phyloP scores from a whole-genome alignment of 2,113 vertebrate species.

The Datnioides undecimradiatus region DNA sequence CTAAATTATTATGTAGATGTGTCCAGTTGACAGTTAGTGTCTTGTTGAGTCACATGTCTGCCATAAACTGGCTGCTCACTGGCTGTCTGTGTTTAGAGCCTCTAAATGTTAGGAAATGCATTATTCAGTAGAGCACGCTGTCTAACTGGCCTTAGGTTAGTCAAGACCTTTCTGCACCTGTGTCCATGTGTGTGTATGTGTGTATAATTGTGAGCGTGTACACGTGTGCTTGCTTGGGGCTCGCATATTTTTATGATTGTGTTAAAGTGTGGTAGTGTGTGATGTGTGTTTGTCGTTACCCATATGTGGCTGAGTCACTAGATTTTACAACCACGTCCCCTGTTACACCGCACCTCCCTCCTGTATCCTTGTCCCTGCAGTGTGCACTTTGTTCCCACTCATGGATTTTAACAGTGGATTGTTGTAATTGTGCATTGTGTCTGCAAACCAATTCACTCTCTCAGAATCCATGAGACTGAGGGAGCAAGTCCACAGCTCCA shows the following conservation, averaged over 20 bases:
- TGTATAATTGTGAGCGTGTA: no score
- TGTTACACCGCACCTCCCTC: slow-evolving; percentile 50
- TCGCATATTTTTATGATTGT: slow-evolving; percentile 50
- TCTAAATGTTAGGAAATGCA: slow-evolving; percentile 75
- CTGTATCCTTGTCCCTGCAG: slow-evolving; percentile 59
- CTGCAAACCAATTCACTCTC: slow-evolving; percentile 25
- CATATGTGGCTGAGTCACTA: slow-evolving; percentile 55
- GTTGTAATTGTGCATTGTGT: slow-evolving; percentile 17
- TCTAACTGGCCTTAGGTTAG: slow-evolving; percentile 71
- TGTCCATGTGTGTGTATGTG: slow-evolving; percentile 24
- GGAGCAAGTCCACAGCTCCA: slow-evolving; percentile 57
- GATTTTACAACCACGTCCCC: slow-evolving; percentile 45
- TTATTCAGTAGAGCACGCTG: slow-evolving; percentile 73
- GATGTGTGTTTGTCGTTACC: slow-evolving; percentile 44
- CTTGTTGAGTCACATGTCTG: slow-evolving; percentile 46
- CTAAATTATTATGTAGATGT: slow-evolving; percentile 40
- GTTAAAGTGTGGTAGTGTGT: slow-evolving; percentile 52
- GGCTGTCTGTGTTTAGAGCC: slow-evolving; percentile 55
- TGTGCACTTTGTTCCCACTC: slow-evolving; percentile 71
- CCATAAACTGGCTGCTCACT: slow-evolving; percentile 52
- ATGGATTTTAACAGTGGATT: slow-evolving; percentile 64
- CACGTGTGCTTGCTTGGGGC: slow-evolving; percentile 20
- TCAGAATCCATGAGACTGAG: slow-evolving; percentile 58
- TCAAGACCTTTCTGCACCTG: slow-evolving; percentile 76
- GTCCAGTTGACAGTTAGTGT: slow-evolving; percentile 63